Percentiles rank a stretch among this genome's conserved stretches.
Evolutionary conservation across 1,140 invertebrate genomes (phyloP).

Genomic region (Penaeus japonicus): DNA sequence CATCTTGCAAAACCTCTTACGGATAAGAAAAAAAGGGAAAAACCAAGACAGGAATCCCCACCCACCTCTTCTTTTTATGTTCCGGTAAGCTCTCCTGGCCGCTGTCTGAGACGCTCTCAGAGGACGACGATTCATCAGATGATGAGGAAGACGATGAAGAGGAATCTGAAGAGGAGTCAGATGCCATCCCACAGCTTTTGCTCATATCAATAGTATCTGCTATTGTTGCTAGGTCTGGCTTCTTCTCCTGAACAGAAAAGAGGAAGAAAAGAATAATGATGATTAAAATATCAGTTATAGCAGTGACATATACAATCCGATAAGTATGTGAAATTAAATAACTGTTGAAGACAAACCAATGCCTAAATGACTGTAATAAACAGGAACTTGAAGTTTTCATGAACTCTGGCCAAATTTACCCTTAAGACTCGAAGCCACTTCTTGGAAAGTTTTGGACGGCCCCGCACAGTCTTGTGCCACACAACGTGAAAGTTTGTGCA

Average conservation of each 20-base stretch:
- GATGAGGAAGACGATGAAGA: conserved; percentile 78
- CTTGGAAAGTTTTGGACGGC: conserved; percentile 90
- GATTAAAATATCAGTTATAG: too few species aligned
- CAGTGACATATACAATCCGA: too few species aligned
- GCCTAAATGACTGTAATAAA: neutral
- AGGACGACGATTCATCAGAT: conserved; percentile 60
- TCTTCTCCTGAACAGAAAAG: conserved; percentile 68
- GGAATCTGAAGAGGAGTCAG: conserved; percentile 91
- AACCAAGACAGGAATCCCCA: neutral
- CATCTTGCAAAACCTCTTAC: neutral
- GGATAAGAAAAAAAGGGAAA: neutral
- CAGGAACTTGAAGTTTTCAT: neutral
- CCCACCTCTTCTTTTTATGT: conserved; percentile 80
- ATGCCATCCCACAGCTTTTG: conserved; percentile 88
- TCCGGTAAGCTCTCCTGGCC: conserved; percentile 87
- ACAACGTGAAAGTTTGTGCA: conserved; percentile 95
- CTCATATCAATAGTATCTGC: conserved; percentile 88
- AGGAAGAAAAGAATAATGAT: neutral
- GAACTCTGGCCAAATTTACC: conserved; percentile 61
- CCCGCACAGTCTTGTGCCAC: conserved; percentile 97
- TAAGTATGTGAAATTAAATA: too few species aligned
- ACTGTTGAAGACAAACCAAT: neutral
- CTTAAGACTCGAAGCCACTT: conserved; percentile 81
- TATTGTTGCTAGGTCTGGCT: conserved; percentile 82
- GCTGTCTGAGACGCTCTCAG: conserved; percentile 65